Evolutionary conservation across 2,888 invertebrate species (phyloP), one percentile per base, ranked within the genome.

Genomic region (Megamerina dolium): DNA sequence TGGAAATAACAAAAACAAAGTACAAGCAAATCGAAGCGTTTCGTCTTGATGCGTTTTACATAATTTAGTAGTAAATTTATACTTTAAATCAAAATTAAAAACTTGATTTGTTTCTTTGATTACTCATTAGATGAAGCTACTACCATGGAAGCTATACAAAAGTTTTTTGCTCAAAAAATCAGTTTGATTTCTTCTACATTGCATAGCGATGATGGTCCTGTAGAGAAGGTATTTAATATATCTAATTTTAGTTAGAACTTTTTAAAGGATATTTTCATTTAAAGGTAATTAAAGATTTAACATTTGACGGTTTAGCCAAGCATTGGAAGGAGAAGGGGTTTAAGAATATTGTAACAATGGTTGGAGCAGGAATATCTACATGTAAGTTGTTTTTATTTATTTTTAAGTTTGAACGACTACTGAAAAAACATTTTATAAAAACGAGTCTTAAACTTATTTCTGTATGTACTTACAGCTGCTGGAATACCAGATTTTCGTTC

Each of bases 401-500:
- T n/a, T n/a, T n/a, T n/a, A n/a, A n/a, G n/a, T n/a, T n/a, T n/a
- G n/a, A n/a, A n/a, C n/a, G n/a, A n/a, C n/a, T n/a, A n/a, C n/a
- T n/a, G n/a, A n/a, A n/a, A n/a, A n/a, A n/a, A n/a, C n/a, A n/a
- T n/a, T n/a, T 23, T 8, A 23, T 8, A 23, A 10, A 23, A 23
- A 23, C 33, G 46, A 45, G 34, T 14, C 26, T 40, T 30, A 29
- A 45, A 18, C 37, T 38, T 26, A 43, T 37, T 48, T 32, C 29
- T 32, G 20, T 32, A 33, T 31, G 17, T 12, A 6, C 13, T 16
- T 48, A 16, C 19, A 70, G 70, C 69, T 43, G 70, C 69, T 42
- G 96, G 96, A 26, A 95, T 96, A 55, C 96, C 96, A 16, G 96
- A 96, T 68, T 96, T 96, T 68, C 82, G 96, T 17, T 90, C 92